Base-by-base conservation (phyloP, 2,797 vertebrate species). In the Sebastes kiyomatsui region DNA sequence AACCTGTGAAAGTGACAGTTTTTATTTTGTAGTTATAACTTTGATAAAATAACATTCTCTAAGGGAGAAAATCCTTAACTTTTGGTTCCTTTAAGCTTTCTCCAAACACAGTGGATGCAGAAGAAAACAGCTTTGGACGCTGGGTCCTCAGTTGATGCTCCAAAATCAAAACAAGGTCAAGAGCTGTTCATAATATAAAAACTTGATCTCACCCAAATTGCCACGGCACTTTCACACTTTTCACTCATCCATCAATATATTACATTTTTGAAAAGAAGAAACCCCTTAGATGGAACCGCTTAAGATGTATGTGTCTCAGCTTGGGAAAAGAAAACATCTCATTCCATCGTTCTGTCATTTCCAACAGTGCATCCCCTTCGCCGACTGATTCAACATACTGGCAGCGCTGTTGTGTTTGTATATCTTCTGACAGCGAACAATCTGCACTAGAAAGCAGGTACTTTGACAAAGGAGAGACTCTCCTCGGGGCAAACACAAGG, bases 391-490 rank as follows among this genome's bases (percentile, higher is more conserved):
- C 5, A 20, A 54, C 77, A 75, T 79, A 67, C 71, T 69, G 71
- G 28, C 71, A 64, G 74, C 33, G 5, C 80, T 10, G 77, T 68
- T 8, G 67, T 82, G 84, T 87, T 87, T 82, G 82, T 38, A 46
- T 66, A 14, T 83, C 67, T 46, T 84, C 82, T 72, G 82, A 88
- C 84, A 74, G 74, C 46, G 52, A 84, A 83, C 87, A 70, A 82
- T 82, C 86, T 85, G 81, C 10, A 77, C 77, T 49, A 33, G 75
- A 82, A 75, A 83, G 72, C 68, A 87, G 80, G 56, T 70, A 56
- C 74, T 80, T 59, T 85, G 87, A 93, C 88, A 87, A 68, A 65
- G 84, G 52, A 67, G 60, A 16, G 61, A 69, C 70, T 73, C 79
- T 83, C 87, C 87, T 82, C 27, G 3, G 80, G 87, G 80, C 38